Evolutionary conservation across 2,888 invertebrate genomes (phyloP).

Genomic region (Chydorus sphaericus): DNA sequence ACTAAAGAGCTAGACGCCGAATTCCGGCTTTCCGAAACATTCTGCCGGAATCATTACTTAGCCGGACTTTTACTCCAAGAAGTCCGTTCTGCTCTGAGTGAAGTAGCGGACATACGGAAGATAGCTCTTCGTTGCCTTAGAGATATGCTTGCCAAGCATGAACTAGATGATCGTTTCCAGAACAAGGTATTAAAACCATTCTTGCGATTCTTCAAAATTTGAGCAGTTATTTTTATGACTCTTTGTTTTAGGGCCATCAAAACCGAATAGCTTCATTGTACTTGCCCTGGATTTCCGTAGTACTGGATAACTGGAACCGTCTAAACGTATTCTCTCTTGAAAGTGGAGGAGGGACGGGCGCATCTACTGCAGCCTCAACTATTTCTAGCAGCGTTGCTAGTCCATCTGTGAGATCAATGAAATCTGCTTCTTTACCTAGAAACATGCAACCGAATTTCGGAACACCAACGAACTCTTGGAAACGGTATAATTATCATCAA

Average conservation of each 20-base stretch:
- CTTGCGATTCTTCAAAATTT: too few relatives aligned
- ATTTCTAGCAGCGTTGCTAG: neutral
- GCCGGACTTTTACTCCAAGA: slow-evolving; percentile 78
- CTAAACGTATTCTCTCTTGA: slow-evolving; percentile 30
- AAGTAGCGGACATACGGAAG: slow-evolving; percentile 66
- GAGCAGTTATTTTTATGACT: neutral
- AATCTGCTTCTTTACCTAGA: slow-evolving; percentile 35
- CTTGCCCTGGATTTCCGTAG: slow-evolving; percentile 76
- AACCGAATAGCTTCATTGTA: slow-evolving; percentile 78
- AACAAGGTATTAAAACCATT: slow-evolving; percentile 39
- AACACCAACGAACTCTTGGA: slow-evolving; percentile 28
- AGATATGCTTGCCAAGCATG: slow-evolving; percentile 82
- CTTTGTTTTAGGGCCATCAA: slow-evolving; percentile 44
- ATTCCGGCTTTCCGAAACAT: slow-evolving; percentile 59
- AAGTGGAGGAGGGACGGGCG: neutral
- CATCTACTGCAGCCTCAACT: neutral
- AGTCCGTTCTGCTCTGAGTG: slow-evolving; percentile 69
- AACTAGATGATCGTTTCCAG: slow-evolving; percentile 78
- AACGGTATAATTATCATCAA: neutral
- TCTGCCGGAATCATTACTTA: slow-evolving; percentile 79
- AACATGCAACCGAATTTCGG: slow-evolving; percentile 37
- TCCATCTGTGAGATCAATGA: slow-evolving; percentile 6
- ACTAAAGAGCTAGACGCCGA: slow-evolving; percentile 27
- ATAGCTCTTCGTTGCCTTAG: slow-evolving; percentile 64
- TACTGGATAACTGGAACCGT: slow-evolving; percentile 72